Evolutionary conservation across 2,888 invertebrate species (phyloP).

Genomic region (Cybosia mesomella): DNA sequence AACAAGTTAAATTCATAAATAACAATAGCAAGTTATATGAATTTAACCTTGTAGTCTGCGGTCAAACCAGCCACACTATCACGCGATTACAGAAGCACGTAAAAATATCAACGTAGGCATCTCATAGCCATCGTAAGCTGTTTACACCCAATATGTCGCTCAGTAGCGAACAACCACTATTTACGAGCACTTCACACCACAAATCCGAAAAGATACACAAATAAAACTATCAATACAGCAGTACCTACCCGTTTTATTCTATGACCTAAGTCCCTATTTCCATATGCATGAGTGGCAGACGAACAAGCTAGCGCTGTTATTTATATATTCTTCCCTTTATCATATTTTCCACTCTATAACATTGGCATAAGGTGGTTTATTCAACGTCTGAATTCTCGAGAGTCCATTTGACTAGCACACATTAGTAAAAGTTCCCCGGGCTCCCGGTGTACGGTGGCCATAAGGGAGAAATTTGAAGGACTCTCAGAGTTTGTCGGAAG

Average conservation of each 20-base stretch:
- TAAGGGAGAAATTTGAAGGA: slow-evolving; percentile 48
- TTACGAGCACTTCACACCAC: slow-evolving; percentile 50
- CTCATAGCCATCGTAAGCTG: slow-evolving; percentile 36
- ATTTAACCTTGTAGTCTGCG: slow-evolving; percentile 11
- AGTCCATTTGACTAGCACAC: slow-evolving; percentile 86
- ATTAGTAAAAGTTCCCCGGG: slow-evolving; percentile 84
- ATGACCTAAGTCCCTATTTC: slow-evolving; percentile 82
- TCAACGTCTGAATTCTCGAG: slow-evolving; percentile 69
- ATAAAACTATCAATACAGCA: slow-evolving; percentile 60
- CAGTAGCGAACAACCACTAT: slow-evolving; percentile 37
- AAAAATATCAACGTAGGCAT: slow-evolving; percentile 1
- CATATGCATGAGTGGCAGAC: slow-evolving; percentile 83
- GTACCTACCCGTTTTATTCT: slow-evolving; percentile 63
- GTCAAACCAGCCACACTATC: slow-evolving; percentile 15
- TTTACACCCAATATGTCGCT: slow-evolving; percentile 42
- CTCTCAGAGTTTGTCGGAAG: slow-evolving; percentile 42
- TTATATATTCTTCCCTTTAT: slow-evolving; percentile 58
- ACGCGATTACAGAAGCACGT: slow-evolving; percentile 4
- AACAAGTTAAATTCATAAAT: not conserved
- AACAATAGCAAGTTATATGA: not conserved
- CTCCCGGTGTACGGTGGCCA: slow-evolving; percentile 68
- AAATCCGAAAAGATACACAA: slow-evolving; percentile 57
- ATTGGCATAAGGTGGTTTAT: slow-evolving; percentile 68
- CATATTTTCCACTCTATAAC: slow-evolving; percentile 66
- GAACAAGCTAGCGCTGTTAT: slow-evolving; percentile 64